Evolutionary conservation across 2,888 invertebrate genomes (phyloP), one percentile per base, ranked within the genome.

Genomic region (Liopterus haemorrhoidalis): DNA sequence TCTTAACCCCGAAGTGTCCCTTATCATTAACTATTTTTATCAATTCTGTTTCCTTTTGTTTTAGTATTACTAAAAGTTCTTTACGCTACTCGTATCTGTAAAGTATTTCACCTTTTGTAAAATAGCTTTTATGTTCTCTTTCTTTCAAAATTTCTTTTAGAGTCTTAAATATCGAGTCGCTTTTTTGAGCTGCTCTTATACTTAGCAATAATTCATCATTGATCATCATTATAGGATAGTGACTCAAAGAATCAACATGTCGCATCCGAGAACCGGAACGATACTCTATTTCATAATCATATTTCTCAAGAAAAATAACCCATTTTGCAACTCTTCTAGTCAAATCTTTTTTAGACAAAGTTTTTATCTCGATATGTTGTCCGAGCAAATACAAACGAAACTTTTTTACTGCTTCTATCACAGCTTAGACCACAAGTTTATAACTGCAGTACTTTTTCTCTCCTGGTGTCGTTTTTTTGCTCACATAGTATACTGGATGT

Each of bases 401-500:
- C n/a, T n/a, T n/a, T n/a, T n/a, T n/a, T n/a, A n/a, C n/a, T n/a
- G n/a, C n/a, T n/a, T 25, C 25, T 25, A 25, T 25, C 11, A 25
- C 25, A 25, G 25, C 25, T 25, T n/a, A 11, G 9, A 25, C 11
- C 3, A n/a, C 25, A 9, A 25, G 11, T 25, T 25, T 11, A 22
- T 57, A 59, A 2, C 54, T 50, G 22, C 46, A 38, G 16, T 53
- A 56, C 16, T 43, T 48, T 8, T 45, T 50, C 31, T 57, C 50
- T 14, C 53, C 52, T 2, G 40, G 42, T 0, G 49, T 49, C 1
- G 57, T 56, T 27, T 54, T 57, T 8, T 50, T 46, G 14, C 57
- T 58, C 44, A 55, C 46, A 21, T 41, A 59, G 25, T 54, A 43
- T 2, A 56, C 50, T 2, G 53, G 56, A 30, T 54, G 56, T 8